Percentiles rank a stretch among this genome's conserved stretches.
phyloP scores from a whole-genome alignment of 2,797 vertebrate genomes.

The Helicolenus hilgendorfi region DNA sequence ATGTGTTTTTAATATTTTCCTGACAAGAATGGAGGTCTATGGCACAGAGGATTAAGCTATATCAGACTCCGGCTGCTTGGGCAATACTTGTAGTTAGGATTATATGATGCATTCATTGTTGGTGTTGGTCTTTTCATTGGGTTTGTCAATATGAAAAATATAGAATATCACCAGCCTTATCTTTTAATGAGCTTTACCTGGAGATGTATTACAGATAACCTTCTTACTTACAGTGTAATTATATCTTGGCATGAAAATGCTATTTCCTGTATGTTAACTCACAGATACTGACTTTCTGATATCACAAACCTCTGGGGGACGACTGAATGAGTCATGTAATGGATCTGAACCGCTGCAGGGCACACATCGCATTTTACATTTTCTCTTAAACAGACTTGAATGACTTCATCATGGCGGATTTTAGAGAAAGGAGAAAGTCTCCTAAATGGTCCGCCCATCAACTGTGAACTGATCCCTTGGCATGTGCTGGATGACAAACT shows the following conservation, averaged over 20 bases:
- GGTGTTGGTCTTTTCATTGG: neutral
- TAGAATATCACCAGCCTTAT: neutral
- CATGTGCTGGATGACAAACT: constrained; percentile 46
- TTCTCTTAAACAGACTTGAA: constrained; percentile 40
- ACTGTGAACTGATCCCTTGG: constrained; percentile 42
- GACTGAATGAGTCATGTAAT: constrained; percentile 54
- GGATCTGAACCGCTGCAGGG: constrained; percentile 31
- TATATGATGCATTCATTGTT: neutral
- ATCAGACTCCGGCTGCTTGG: neutral
- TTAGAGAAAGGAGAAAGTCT: constrained; percentile 35
- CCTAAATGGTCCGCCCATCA: constrained; percentile 42
- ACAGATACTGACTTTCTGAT: neutral
- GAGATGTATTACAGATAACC: neutral
- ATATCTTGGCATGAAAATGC: neutral
- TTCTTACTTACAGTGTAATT: neutral
- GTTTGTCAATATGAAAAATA: neutral
- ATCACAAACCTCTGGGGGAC: constrained; percentile 2
- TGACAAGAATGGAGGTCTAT: neutral
- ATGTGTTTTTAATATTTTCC: neutral
- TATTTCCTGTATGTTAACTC: constrained; percentile 7
- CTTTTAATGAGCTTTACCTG: neutral
- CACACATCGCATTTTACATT: constrained; percentile 30
- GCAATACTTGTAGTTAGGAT: neutral
- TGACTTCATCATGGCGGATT: constrained; percentile 45
- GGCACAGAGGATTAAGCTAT: neutral